Evolutionary conservation across 2,113 vertebrate species (phyloP).

Genomic region (Lepisosteus osseus): DNA sequence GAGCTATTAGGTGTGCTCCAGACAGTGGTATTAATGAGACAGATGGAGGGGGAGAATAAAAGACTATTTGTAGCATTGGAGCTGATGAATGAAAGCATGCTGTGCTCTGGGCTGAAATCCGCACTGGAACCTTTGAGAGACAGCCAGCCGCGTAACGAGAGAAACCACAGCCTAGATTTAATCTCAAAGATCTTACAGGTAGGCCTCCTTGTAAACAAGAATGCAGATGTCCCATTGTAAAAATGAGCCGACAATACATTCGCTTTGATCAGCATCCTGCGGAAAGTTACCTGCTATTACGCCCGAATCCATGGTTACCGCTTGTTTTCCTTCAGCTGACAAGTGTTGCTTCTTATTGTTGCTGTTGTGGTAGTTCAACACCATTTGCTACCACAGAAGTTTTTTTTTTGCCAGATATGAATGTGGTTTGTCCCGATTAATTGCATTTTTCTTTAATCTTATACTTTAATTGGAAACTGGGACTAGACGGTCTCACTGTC

Average conservation of each 20-base stretch:
- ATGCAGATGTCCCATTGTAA: background rate
- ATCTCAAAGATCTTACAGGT: background rate
- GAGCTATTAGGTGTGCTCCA: too few relatives aligned
- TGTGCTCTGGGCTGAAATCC: background rate
- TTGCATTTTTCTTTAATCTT: too few relatives aligned
- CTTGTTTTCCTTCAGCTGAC: too few relatives aligned
- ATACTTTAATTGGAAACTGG: too few relatives aligned
- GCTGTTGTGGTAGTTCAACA: too few relatives aligned
- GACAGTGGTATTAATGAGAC: too few relatives aligned
- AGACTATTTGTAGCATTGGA: background rate
- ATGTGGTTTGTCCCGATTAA: too few relatives aligned
- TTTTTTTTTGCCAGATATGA: too few relatives aligned
- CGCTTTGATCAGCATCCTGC: background rate
- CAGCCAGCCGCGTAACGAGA: background rate
- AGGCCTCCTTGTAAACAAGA: background rate
- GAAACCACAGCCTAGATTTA: background rate
- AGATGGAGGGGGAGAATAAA: background rate
- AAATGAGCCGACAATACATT: background rate
- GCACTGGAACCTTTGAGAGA: background rate
- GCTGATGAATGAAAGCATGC: background rate
- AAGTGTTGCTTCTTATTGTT: too few relatives aligned
- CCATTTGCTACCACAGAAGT: too few relatives aligned
- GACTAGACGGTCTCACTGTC: too few relatives aligned
- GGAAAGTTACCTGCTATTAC: background rate
- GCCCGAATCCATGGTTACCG: background rate